Percentiles rank a stretch among this genome's conserved stretches.
Evolutionary conservation across 2,888 invertebrate species (phyloP).

Genomic region (Andricus curvator): DNA sequence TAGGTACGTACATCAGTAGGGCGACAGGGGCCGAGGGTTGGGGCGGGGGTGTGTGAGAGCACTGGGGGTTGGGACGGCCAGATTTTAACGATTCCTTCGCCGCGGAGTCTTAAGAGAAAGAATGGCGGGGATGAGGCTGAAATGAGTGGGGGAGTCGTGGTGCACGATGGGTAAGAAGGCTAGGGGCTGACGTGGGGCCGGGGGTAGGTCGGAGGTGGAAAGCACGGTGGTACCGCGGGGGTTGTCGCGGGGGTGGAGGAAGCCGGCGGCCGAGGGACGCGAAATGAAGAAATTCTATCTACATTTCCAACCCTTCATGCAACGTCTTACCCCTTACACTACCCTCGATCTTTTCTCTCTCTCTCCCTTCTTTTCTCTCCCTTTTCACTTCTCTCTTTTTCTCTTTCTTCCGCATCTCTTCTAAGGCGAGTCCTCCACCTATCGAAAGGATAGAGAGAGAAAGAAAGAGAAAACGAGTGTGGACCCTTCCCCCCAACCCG

Average conservation of each 20-base stretch:
- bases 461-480: constrained; percentile 50
- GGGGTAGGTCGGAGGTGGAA: constrained; percentile 60
- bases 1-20: constrained; percentile 52
- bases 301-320: constrained; percentile 80
- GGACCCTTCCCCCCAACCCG: constrained; percentile 55
- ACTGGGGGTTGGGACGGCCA: constrained; percentile 75
- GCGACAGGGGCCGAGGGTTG: constrained; percentile 43
- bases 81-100: constrained; percentile 79
- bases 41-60: constrained; percentile 52
- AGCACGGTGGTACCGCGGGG: constrained; percentile 77
- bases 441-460: constrained; percentile 23
- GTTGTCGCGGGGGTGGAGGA: constrained; percentile 73
- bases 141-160: constrained; percentile 70
- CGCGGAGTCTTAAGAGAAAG: constrained; percentile 79
- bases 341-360: constrained; percentile 59
- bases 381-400: constrained; percentile 53
- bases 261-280: constrained; percentile 75
- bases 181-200: constrained; percentile 59
- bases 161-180: constrained; percentile 50
- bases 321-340: constrained; percentile 73
- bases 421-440: constrained; percentile 39
- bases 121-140: constrained; percentile 75
- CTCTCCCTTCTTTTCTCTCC: constrained; percentile 56
- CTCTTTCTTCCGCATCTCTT: constrained; percentile 59
- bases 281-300: constrained; percentile 84